A percentile compares a stretch with the other conserved stretches of the same genome.
These are phyloP conservation scores for Tipula vernalis DNA, from an alignment of 2,888 invertebrate genomes.

Conservation along the genomic window DNA sequence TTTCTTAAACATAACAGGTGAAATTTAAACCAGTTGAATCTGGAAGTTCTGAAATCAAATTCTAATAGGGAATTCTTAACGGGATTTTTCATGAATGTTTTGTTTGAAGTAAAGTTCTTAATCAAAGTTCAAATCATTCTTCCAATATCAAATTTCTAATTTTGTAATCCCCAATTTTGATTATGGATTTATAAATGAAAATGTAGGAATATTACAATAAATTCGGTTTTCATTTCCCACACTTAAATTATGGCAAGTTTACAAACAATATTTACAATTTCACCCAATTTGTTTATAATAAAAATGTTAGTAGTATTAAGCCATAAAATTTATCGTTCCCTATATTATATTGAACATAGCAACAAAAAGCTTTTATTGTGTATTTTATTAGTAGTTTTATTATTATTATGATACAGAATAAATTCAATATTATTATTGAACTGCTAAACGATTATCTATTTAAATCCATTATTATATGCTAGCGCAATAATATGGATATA, in stretches of 20 bases:
- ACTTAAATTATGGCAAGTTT: neutral
- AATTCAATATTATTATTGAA: neutral
- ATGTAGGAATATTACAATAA: neutral
- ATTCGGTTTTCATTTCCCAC: neutral
- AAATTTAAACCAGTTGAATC: too few species aligned
- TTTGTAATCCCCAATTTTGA: too few species aligned
- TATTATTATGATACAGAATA: neutral
- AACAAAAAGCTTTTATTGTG: neutral
- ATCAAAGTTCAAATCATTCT: too few species aligned
- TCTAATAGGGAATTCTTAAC: too few species aligned
- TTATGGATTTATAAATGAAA: too few species aligned
- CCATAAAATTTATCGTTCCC: neutral
- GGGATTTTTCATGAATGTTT: too few species aligned
- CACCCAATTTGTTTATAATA: neutral
- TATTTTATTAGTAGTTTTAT: neutral
- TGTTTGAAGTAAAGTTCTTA: too few species aligned
- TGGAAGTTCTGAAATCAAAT: too few species aligned
- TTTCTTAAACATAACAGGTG: too few species aligned
- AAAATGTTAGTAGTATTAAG: neutral
- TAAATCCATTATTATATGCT: neutral
- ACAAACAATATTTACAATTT: neutral
- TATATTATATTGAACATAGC: neutral
- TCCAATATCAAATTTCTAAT: too few species aligned
- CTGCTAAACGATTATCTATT: neutral
- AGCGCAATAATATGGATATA: neutral